Base-by-base conservation (phyloP, 2,888 invertebrate genomes). In the Sylvicola cinctus region DNA sequence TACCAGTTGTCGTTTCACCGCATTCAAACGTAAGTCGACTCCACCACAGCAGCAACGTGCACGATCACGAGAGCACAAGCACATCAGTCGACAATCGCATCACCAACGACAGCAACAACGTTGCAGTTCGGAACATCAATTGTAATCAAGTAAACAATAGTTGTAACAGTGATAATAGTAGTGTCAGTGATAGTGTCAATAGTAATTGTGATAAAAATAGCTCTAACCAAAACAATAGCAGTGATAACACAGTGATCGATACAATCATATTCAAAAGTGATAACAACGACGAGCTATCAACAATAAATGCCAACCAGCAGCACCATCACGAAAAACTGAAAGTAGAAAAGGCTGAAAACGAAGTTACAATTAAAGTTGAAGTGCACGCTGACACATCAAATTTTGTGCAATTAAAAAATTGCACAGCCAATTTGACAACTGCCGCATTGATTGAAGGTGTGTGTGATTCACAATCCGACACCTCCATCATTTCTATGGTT, bases 1-100 rank as follows among this genome's bases (percentile, higher is more conserved):
- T 41, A 31, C 43, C 41, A 41, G 40, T 40, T 32, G 43, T 41
- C 17, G 39, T 40, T 34, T 39, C 41, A 36, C 38, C 43, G 34
- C 38, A 17, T 16, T 23, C 29, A 20, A 35, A 35, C 20, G 8
- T 8, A 20, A 20, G 20, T n/a, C n/a, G n/a, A 17, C 13, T 11
- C 7, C 7, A 29, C 17, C 13, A 25, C 14, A 25, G n/a, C 8
- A 8, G n/a, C 16, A 7, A 17, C 29, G 16, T 11, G 27, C 13
- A 10, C 7, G 11, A 29, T 17, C 13, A 25, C 14, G 14, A 12
- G 10, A 8, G n/a, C 16, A 7, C 11, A 20, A 29, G 29, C 15
- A 16, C 16, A 26, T 26, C 33, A 33, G 33, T 33, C 15, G 13
- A 25, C 23, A 32, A 15, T 25, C 23, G 11, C 32, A 16, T 13